A percentile compares a stretch with the other conserved stretches of the same genome.
phyloP scores from a whole-genome alignment of 2,888 invertebrate genomes.

The Noctua janthe region DNA sequence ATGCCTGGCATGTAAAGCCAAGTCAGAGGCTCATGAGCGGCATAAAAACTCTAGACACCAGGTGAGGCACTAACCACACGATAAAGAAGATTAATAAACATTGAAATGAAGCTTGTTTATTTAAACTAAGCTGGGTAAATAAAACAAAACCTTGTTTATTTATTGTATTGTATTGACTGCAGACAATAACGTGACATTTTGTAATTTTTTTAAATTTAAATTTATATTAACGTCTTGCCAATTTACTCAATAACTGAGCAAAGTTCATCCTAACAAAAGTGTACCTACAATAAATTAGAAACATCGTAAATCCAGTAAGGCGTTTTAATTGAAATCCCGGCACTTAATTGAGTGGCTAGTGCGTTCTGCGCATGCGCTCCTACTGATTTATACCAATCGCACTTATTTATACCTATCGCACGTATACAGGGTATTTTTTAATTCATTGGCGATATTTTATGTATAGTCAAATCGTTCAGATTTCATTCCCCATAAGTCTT shows the following conservation, averaged over 20 bases:
- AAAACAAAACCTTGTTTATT: not conserved
- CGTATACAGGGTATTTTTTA: slow-evolving; percentile 18
- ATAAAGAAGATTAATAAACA: not conserved
- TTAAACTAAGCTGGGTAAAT: no score
- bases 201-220: not conserved
- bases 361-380: slow-evolving; percentile 82
- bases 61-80: no score
- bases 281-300: slow-evolving; percentile 81
- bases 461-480: not conserved
- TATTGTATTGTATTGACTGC: not conserved
- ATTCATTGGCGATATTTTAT: slow-evolving; percentile 1
- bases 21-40: no score
- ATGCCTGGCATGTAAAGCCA: no score
- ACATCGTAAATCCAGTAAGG: slow-evolving; percentile 84
- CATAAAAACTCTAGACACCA: no score
- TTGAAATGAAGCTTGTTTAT: not conserved
- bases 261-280: slow-evolving; percentile 58
- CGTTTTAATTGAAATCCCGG: slow-evolving; percentile 89
- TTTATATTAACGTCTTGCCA: slow-evolving; percentile 7
- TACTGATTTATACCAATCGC: slow-evolving; percentile 82
- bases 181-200: not conserved
- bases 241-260: slow-evolving; percentile 45
- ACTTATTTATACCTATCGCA: slow-evolving; percentile 76
- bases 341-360: slow-evolving; percentile 85
- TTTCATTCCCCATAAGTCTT: not conserved